phyloP scores from a whole-genome alignment of 2,888 invertebrate genomes.

The Caenorhabditis zanzibari region DNA sequence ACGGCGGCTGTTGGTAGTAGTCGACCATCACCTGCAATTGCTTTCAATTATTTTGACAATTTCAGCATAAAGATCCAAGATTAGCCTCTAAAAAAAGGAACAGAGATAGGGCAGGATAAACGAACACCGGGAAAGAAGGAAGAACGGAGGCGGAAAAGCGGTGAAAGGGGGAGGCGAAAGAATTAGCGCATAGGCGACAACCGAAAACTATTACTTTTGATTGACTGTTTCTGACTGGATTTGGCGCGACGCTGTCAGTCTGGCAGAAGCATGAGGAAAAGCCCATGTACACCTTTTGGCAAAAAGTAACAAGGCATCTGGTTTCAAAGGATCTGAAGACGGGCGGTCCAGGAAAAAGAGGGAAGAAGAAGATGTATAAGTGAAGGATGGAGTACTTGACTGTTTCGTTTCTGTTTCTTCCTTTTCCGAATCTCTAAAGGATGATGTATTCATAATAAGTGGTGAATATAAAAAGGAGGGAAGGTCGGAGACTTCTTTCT shows the following conservation, averaged over 20 bases:
- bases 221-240: slow-evolving; percentile 64
- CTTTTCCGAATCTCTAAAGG: slow-evolving; percentile 24
- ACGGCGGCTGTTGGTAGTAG: slow-evolving; percentile 75
- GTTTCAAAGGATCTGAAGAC: slow-evolving; percentile 48
- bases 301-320: slow-evolving; percentile 61
- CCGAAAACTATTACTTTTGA: slow-evolving; percentile 60
- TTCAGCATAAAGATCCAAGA: slow-evolving; percentile 20
- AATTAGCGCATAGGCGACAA: slow-evolving; percentile 27
- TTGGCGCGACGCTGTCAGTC: slow-evolving; percentile 42
- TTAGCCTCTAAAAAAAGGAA: not conserved
- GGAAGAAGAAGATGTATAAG: slow-evolving; percentile 40
- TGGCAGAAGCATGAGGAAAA: slow-evolving; percentile 31
- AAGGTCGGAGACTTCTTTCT: slow-evolving; percentile 30
- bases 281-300: slow-evolving; percentile 54
- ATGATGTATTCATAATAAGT: slow-evolving; percentile 59
- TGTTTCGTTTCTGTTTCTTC: slow-evolving; percentile 35
- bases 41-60: slow-evolving; percentile 20
- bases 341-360: slow-evolving; percentile 40
- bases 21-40: slow-evolving; percentile 70
- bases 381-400: slow-evolving; percentile 52
- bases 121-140: not conserved
- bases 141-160: slow-evolving; percentile 12
- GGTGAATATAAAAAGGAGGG: slow-evolving; percentile 36
- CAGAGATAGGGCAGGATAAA: not conserved
- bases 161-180: slow-evolving; percentile 14